phyloP scores from a whole-genome alignment of 2,797 vertebrate species.

The Amniataba percoides region DNA sequence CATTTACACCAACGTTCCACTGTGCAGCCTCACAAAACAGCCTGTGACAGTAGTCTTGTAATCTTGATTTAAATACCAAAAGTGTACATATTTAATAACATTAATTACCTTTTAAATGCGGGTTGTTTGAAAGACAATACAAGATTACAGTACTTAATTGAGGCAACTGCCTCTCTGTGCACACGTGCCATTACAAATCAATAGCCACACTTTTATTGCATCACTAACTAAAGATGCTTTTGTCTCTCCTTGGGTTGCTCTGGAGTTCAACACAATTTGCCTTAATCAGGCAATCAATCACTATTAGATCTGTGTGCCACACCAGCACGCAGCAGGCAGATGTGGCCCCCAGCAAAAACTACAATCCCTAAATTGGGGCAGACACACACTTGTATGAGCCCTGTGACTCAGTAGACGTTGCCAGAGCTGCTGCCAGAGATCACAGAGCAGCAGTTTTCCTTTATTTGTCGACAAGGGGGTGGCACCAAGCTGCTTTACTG shows the following conservation, averaged over 20 bases:
- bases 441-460: slow-evolving; percentile 63
- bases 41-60: not conserved
- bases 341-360: slow-evolving; percentile 71
- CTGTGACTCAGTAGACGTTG: slow-evolving; percentile 63
- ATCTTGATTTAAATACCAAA: no score
- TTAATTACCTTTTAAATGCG: not conserved
- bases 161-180: slow-evolving; percentile 48
- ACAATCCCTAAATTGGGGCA: slow-evolving; percentile 76
- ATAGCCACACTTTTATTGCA: slow-evolving; percentile 71
- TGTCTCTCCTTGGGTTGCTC: slow-evolving; percentile 71
- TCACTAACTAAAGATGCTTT: slow-evolving; percentile 69
- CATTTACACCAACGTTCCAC: slow-evolving; percentile 4
- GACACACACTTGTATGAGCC: slow-evolving; percentile 66
- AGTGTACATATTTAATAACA: not conserved
- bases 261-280: slow-evolving; percentile 76
- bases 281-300: slow-evolving; percentile 82
- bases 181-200: slow-evolving; percentile 66
- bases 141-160: slow-evolving; percentile 43
- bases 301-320: slow-evolving; percentile 74
- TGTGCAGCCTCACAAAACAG: not conserved
- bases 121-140: slow-evolving; percentile 19
- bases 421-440: slow-evolving; percentile 50
- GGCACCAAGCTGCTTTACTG: slow-evolving; percentile 71
- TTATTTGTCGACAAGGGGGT: slow-evolving; percentile 68
- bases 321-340: slow-evolving; percentile 73